Base-by-base conservation (phyloP, 2,797 vertebrate genomes). In the Cynodonichthys magdalenae region DNA sequence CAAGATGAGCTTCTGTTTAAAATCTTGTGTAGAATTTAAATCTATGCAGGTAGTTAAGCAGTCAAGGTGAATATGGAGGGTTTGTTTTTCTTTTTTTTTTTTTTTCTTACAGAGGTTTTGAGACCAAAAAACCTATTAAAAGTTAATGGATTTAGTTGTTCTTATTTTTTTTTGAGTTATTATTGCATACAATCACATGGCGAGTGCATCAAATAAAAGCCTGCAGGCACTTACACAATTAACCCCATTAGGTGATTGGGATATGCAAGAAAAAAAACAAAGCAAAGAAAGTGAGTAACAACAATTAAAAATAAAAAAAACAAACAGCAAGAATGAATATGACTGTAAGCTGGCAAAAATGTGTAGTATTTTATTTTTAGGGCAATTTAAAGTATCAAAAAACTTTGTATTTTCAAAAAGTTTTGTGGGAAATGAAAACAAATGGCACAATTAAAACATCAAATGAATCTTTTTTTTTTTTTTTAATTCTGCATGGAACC, bases 401-500 rank as follows among this genome's bases (percentile, higher is more conserved):
- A 20, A 53, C 31, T 42, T 48, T 36, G 3, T n/a, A 27, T 44
- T 34, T 53, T 3, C 6, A 49, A 39, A 53, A 10, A 20, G 48
- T 41, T 42, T 48, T 36, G 3, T n/a, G 15, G 18, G 12, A 15
- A 44, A 14, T 9, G 28, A 6, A 49, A 19, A 0, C 3, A 31
- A 39, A 46, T 1, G 14, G 59, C 24, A 24, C 24, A 24, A 24
- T 24, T 24, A 24, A 24, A 24, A 24, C 24, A 24, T 24, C n/a
- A n/a, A n/a, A n/a, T n/a, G n/a, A n/a, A n/a, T n/a, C n/a, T n/a
- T n/a, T n/a, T n/a, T n/a, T n/a, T n/a, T n/a, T n/a, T n/a, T n/a
- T n/a, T n/a, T n/a, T n/a, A 66, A 59, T 27, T 60, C 66, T 59
- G 60, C 55, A 60, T 56, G 59, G 46, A 31, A 59, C 54, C 48